These are phyloP conservation scores for Drosophila monieri DNA, from an alignment of 2,888 invertebrate species.

Conservation along the genomic window DNA sequence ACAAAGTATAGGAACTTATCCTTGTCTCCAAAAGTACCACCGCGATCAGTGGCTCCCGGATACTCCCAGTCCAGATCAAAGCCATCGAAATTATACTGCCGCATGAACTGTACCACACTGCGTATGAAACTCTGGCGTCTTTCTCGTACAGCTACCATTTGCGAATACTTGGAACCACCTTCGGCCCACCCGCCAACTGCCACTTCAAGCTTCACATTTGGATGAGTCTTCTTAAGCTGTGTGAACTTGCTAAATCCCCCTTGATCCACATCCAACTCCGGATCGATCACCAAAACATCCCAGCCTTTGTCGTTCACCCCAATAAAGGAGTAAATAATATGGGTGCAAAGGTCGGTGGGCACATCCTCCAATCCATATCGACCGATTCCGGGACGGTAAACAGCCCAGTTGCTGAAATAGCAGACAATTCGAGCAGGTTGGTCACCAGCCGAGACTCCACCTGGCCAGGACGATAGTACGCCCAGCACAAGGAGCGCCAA, in stretches of 20 bases:
- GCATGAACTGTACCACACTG: conserved; percentile 91
- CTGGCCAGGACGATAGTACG: conserved; percentile 43
- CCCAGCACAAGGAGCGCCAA: conserved; percentile 57
- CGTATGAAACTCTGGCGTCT: conserved; percentile 89
- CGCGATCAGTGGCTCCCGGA: conserved; percentile 94
- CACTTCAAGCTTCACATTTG: conserved; percentile 90
- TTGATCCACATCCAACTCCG: conserved; percentile 90
- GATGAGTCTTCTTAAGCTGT: conserved; percentile 88
- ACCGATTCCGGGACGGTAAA: conserved; percentile 92
- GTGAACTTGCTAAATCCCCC: conserved; percentile 93
- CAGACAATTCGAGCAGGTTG: conserved; percentile 85
- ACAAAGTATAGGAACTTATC: conserved; percentile 92
- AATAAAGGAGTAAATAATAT: conserved; percentile 94
- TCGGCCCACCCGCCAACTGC: conserved; percentile 97
- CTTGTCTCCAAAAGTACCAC: conserved; percentile 93
- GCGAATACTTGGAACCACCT: conserved; percentile 94
- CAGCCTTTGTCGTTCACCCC: conserved; percentile 92
- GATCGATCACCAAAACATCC: conserved; percentile 91
- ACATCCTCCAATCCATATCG: conserved; percentile 93
- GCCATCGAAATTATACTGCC: conserved; percentile 92
- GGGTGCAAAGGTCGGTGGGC: conserved; percentile 92
- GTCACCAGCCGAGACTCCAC: conserved; percentile 49
- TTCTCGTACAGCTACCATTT: conserved; percentile 89
- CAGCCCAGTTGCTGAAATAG: conserved; percentile 88
- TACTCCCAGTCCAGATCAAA: conserved; percentile 96